phyloP scores from a whole-genome alignment of 2,113 vertebrate genomes.

The Perca flavescens region DNA sequence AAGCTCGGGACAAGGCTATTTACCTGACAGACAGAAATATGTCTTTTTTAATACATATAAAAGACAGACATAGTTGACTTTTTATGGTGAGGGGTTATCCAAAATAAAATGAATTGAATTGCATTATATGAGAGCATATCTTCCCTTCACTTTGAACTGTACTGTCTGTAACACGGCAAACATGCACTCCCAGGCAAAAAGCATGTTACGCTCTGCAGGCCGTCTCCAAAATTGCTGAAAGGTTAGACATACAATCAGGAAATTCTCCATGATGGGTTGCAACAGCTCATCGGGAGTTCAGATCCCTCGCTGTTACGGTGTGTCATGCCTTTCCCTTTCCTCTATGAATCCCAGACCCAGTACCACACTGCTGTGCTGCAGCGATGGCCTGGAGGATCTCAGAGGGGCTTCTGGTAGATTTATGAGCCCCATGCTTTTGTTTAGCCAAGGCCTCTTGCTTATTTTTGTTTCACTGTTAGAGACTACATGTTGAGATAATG shows the following conservation, averaged over 20 bases:
- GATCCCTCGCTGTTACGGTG: conserved; percentile 55
- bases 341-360: conserved; percentile 63
- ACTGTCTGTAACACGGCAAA: conserved; percentile 31
- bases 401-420: conserved; percentile 68
- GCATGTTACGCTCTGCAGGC: conserved; percentile 56
- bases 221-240: conserved; percentile 71
- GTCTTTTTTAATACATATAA: conserved; percentile 7
- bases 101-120: conserved; percentile 38
- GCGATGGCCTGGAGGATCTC: conserved; percentile 50
- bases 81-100: conserved; percentile 27
- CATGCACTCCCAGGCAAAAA: conserved; percentile 38
- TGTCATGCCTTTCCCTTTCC: conserved; percentile 69
- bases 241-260: conserved; percentile 81
- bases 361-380: conserved; percentile 31
- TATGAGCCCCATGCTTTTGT: conserved; percentile 73
- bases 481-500: conserved; percentile 75
- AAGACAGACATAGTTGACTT: conserved; percentile 13
- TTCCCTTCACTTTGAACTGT: conserved; percentile 48
- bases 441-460: conserved; percentile 68
- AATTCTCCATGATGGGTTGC: conserved; percentile 68
- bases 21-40: conserved; percentile 31
- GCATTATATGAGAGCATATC: conserved; percentile 14
- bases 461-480: conserved; percentile 74
- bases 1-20: conserved; percentile 37
- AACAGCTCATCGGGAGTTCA: conserved; percentile 61